Base-by-base conservation (phyloP, 2,888 invertebrate species). In the Clanis bilineata region DNA sequence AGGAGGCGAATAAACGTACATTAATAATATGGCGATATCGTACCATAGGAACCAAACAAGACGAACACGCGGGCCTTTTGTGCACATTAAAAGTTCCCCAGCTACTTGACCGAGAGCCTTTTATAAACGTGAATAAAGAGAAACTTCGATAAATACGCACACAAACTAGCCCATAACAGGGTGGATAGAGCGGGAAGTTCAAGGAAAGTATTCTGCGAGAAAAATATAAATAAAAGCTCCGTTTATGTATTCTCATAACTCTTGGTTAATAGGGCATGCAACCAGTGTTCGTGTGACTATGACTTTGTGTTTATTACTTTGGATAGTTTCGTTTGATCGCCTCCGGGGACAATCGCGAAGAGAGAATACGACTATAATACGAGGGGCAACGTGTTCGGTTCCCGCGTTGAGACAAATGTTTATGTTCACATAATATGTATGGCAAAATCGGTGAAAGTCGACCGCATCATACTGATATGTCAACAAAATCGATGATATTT, bases 41-140 rank as follows among this genome's bases (percentile, higher is more conserved):
- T 25, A 66, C 67, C 63, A 61, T 63, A 51, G 69, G 66, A 69
- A 73, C 66, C 67, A 64, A 70, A 72, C 66, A 72, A 71, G 64
- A 69, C n/a, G 59, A 62, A 64, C 70, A 69, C 65, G 69, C 72
- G 15, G 70, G 79, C 82, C 58, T 66, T 64, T 64, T 64, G 58
- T 62, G 66, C 61, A 63, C 64, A 65, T 69, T 67, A 64, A 66
- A 69, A 67, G 65, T 69, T 67, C 56, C 59, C 58, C 60, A 56
- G 21, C 58, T 64, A 66, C 62, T 68, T 68, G 58, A 36, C 60
- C 56, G 62, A 64, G 59, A 59, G 66, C 60, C 62, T 63, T 68
- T 68, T 67, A 64, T 67, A 51, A 59, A 56, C 43, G 57, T 39
- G 65, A 64, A 69, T 67, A 67, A 67, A 66, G 64, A 66, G 66